Conservation (phyloP, 2,113 vertebrate species). For the Ameiurus melas region DNA sequence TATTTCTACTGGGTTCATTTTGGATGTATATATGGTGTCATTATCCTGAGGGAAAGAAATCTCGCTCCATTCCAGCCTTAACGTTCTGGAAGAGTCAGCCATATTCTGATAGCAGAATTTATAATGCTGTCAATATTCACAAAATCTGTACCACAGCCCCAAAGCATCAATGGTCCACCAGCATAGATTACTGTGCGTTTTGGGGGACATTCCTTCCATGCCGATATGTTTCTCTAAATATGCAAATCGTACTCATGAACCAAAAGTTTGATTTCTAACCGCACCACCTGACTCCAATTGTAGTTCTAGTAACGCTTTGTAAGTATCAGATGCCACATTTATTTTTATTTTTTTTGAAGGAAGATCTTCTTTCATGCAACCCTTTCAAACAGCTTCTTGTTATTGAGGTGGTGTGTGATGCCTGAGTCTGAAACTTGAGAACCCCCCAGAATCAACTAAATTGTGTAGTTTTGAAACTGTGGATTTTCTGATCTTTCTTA, state of each 20-base stretch:
- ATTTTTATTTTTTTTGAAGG: background rate
- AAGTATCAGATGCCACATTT: background rate
- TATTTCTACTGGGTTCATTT: background rate
- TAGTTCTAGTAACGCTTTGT: background rate
- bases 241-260: background rate
- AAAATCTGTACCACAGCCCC: background rate
- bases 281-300: background rate
- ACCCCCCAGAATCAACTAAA: background rate
- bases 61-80: background rate
- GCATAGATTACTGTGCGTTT: background rate
- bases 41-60: background rate
- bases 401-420: background rate
- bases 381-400: background rate
- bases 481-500: background rate
- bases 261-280: background rate
- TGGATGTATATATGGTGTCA: background rate
- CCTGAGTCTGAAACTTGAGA: background rate
- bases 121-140: background rate
- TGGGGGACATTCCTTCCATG: background rate
- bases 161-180: background rate
- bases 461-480: background rate
- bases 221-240: background rate
- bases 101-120: background rate
- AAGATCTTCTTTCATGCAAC: background rate
- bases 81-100: background rate